These are phyloP conservation scores for Trachops cirrhosus DNA, from an alignment of 2,797 vertebrate genomes.

Conservation along the genomic window DNA sequence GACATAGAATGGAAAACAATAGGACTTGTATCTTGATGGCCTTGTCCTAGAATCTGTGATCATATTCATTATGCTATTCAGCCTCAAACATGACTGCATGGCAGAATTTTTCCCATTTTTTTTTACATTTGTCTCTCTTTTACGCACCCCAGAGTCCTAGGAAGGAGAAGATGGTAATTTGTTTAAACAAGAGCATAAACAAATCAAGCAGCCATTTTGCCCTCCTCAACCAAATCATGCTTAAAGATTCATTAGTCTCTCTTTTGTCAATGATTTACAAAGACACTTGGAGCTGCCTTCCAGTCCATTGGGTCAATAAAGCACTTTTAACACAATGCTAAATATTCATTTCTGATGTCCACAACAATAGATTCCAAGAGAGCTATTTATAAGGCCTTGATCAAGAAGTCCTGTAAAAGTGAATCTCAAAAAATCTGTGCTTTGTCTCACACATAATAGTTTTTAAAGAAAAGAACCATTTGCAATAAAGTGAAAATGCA, in stretches of 20 bases:
- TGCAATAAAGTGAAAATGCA: neutral
- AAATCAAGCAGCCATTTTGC: conserved; percentile 66
- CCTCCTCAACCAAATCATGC: conserved; percentile 64
- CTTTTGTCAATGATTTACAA: conserved; percentile 65
- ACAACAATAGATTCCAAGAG: conserved; percentile 28
- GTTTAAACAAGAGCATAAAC: conserved; percentile 55
- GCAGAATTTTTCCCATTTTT: neutral
- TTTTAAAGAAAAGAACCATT: conserved; percentile 41
- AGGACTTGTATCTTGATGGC: neutral
- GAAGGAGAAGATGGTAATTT: conserved; percentile 20
- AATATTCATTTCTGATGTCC: conserved; percentile 67
- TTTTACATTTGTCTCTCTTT: neutral
- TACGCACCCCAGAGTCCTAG: neutral
- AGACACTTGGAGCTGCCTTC: conserved; percentile 60
- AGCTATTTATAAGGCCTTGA: conserved; percentile 52
- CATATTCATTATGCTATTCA: neutral
- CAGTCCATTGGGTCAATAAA: conserved; percentile 71
- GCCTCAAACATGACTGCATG: neutral
- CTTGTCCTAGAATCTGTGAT: neutral
- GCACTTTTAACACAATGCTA: conserved; percentile 69
- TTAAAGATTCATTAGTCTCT: conserved; percentile 63
- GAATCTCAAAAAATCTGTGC: neutral
- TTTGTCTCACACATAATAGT: neutral
- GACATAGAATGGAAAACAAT: neutral
- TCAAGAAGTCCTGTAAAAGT: conserved; percentile 35